These are phyloP conservation scores for Cosmopolites sordidus DNA, from an alignment of 2,888 invertebrate species.

Conservation along the genomic window DNA sequence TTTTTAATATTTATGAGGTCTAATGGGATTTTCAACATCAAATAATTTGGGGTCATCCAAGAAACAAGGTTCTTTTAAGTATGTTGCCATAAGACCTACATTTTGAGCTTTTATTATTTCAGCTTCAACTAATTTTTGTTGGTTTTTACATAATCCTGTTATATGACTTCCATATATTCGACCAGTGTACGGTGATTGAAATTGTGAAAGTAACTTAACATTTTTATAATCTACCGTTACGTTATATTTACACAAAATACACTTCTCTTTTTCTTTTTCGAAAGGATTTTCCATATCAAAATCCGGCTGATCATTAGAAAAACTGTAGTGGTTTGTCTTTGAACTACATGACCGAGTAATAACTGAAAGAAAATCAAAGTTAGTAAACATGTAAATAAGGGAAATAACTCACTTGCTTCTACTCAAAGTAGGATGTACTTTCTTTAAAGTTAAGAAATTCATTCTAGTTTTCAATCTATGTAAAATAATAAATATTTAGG, in stretches of 20 bases:
- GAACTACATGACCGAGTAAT: slow-evolving; percentile 4
- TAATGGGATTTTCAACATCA: slow-evolving; percentile 78
- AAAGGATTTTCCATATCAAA: slow-evolving; percentile 75
- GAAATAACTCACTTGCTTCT: too few species aligned
- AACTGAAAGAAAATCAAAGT: not conserved
- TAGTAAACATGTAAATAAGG: too few species aligned
- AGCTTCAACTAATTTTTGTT: slow-evolving; percentile 69
- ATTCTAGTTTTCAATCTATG: too few species aligned
- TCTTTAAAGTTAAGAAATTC: too few species aligned
- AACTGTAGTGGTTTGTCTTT: not conserved
- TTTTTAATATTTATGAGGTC: slow-evolving; percentile 70
- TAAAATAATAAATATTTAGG: too few species aligned
- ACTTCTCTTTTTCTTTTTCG: slow-evolving; percentile 64
- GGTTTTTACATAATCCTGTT: slow-evolving; percentile 83
- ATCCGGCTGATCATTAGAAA: slow-evolving; percentile 47
- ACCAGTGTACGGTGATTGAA: slow-evolving; percentile 93
- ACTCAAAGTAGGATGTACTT: too few species aligned
- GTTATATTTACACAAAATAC: slow-evolving; percentile 78
- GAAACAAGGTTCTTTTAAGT: slow-evolving; percentile 75
- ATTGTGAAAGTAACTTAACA: slow-evolving; percentile 84
- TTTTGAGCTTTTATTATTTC: slow-evolving; percentile 73
- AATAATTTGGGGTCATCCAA: slow-evolving; percentile 86
- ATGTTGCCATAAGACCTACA: slow-evolving; percentile 78
- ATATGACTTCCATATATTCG: slow-evolving; percentile 87
- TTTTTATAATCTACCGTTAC: slow-evolving; percentile 90